phyloP scores from a whole-genome alignment of 1,140 invertebrate genomes.

The Adoxophyes honmai region DNA sequence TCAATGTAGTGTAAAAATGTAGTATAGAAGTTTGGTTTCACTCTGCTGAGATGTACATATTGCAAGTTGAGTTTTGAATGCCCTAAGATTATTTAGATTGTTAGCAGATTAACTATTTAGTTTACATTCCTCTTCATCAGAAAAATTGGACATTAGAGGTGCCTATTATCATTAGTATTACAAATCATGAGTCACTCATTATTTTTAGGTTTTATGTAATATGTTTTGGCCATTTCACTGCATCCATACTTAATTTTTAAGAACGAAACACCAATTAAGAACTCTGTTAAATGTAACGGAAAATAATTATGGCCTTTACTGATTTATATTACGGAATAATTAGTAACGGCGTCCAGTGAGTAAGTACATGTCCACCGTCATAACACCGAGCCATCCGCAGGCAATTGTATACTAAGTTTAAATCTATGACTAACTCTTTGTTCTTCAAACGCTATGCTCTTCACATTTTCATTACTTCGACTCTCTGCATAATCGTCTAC shows the following conservation, averaged over 20 bases:
- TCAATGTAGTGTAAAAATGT: constrained; percentile 18
- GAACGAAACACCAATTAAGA: too few species aligned
- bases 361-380: not conserved
- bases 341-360: too few species aligned
- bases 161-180: constrained; percentile 6
- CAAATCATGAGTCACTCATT: constrained; percentile 7
- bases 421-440: not conserved
- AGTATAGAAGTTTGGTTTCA: constrained; percentile 5
- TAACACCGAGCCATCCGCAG: not conserved
- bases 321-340: too few species aligned
- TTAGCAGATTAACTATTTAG: constrained; percentile 7
- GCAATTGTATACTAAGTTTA: not conserved
- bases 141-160: not conserved
- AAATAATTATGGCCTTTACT: too few species aligned
- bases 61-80: not conserved
- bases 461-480: not conserved
- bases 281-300: too few species aligned
- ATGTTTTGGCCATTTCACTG: too few species aligned
- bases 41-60: constrained; percentile 1
- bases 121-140: constrained; percentile 23
- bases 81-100: not conserved
- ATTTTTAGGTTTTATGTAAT: too few species aligned
- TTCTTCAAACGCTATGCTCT: not conserved
- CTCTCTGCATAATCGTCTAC: not conserved
- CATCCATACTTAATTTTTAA: too few species aligned